Conservation (phyloP, 37 sponge, comb jelly and placozoan genomes). For the Tethya wilhelma region DNA sequence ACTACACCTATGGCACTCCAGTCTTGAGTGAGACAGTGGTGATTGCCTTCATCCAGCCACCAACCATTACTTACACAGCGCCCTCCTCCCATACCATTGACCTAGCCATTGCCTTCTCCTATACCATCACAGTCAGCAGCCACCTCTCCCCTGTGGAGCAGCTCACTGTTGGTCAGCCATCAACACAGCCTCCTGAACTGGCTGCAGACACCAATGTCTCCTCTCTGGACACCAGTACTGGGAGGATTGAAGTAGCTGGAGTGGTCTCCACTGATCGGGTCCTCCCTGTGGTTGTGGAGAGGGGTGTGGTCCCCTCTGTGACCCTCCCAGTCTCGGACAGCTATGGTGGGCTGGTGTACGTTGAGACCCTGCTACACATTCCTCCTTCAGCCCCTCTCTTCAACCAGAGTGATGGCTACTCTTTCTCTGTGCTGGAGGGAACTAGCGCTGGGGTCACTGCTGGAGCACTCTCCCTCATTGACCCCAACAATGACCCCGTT, state of each 20-base stretch:
- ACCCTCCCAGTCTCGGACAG: constrained; percentile 6
- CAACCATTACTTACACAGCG: constrained; percentile 28
- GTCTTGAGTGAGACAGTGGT: not conserved
- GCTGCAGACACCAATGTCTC: constrained; percentile 1
- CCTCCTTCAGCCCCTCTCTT: constrained; percentile 18
- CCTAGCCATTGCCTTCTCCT: constrained; percentile 8
- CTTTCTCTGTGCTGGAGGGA: not conserved
- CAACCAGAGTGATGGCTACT: not conserved
- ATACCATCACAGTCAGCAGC: not conserved
- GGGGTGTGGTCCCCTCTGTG: not conserved
- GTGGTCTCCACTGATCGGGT: not conserved
- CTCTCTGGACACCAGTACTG: not conserved
- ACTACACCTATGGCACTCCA: constrained; percentile 28
- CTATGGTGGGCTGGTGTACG: constrained; percentile 22
- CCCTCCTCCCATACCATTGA: constrained; percentile 8
- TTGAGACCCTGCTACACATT: not conserved
- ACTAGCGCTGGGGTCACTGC: not conserved
- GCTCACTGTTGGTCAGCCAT: not conserved
- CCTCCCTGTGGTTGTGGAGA: not conserved
- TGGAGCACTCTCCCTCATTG: constrained; percentile 11
- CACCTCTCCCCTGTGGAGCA: not conserved
- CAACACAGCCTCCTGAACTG: constrained; percentile 1
- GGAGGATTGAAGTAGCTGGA: not conserved
- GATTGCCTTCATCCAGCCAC: constrained; percentile 26
- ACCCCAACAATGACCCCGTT: constrained; percentile 25